phyloP scores from a whole-genome alignment of 2,797 vertebrate genomes.

The Acipenser ruthenus region DNA sequence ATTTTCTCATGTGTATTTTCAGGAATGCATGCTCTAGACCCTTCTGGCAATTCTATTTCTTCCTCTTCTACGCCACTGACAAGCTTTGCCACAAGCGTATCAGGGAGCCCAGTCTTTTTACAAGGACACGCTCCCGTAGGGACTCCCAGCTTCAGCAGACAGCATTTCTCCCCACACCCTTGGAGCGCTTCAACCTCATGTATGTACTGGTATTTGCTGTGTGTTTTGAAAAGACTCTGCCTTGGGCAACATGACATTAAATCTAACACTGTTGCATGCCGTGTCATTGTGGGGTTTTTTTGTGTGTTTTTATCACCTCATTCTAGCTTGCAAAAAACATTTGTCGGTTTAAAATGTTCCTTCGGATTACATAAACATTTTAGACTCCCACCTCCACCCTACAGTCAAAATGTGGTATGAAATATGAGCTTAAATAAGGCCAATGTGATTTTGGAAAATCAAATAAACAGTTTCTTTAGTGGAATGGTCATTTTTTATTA shows the following conservation, averaged over 20 bases:
- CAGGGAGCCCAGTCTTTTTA: conserved; percentile 87
- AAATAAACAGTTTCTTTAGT: background rate
- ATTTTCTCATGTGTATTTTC: conserved; percentile 36
- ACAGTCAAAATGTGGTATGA: too few species aligned
- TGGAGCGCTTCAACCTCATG: conserved; percentile 96
- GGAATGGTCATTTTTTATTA: background rate
- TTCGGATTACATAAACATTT: too few species aligned
- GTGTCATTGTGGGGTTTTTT: background rate
- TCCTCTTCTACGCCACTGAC: conserved; percentile 74
- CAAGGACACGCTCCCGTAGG: conserved; percentile 81
- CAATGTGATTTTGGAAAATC: background rate
- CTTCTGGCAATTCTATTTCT: conserved; percentile 64
- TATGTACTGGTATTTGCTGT: conserved; percentile 49
- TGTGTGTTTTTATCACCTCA: background rate
- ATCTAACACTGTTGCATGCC: background rate
- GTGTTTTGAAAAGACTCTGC: background rate
- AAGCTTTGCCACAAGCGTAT: conserved; percentile 87
- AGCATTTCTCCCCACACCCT: conserved; percentile 98
- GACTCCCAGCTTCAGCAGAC: conserved; percentile 92
- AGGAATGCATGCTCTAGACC: conserved; percentile 75
- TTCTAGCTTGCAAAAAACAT: too few species aligned
- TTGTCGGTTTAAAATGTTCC: too few species aligned
- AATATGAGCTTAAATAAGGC: too few species aligned
- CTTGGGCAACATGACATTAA: background rate
- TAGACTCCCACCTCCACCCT: too few species aligned